Conservation (phyloP, 1,140 invertebrate species). For the Lerema accius region DNA sequence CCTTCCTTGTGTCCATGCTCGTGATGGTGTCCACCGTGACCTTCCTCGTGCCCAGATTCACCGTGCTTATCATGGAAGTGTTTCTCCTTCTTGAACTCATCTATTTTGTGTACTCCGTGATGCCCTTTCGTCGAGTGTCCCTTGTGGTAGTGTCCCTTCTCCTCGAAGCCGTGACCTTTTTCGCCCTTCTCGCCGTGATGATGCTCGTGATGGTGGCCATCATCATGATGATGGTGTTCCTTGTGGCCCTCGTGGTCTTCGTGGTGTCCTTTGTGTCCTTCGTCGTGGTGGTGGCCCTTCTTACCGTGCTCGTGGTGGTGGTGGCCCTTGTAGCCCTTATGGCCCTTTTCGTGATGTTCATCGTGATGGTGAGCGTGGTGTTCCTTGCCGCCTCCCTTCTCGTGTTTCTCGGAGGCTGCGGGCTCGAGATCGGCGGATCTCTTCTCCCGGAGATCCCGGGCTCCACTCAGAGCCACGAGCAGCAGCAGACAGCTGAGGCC, state of each 20-base stretch:
- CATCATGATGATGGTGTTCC: constrained; percentile 88
- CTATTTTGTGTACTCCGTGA: constrained; percentile 88
- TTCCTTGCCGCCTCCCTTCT: constrained; percentile 61
- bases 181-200: constrained; percentile 88
- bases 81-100: constrained; percentile 82
- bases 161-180: constrained; percentile 85
- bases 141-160: constrained; percentile 87
- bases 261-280: constrained; percentile 84
- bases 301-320: constrained; percentile 84
- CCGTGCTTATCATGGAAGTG: constrained; percentile 90
- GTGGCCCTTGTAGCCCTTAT: constrained; percentile 84
- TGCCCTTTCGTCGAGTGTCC: constrained; percentile 90
- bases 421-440: constrained; percentile 60
- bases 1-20: constrained; percentile 85
- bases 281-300: constrained; percentile 88
- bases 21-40: constrained; percentile 85
- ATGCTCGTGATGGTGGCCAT: constrained; percentile 84
- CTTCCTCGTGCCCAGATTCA: constrained; percentile 85
- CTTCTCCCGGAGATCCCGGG: constrained; percentile 56
- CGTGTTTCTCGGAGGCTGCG: constrained; percentile 63
- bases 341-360: constrained; percentile 81
- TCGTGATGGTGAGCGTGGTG: constrained; percentile 31
- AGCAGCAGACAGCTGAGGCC: constrained; percentile 52
- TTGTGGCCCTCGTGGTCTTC: constrained; percentile 82
- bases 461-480: constrained; percentile 47